Conservation (phyloP, 2,888 invertebrate genomes). For the Thumatha senex region DNA sequence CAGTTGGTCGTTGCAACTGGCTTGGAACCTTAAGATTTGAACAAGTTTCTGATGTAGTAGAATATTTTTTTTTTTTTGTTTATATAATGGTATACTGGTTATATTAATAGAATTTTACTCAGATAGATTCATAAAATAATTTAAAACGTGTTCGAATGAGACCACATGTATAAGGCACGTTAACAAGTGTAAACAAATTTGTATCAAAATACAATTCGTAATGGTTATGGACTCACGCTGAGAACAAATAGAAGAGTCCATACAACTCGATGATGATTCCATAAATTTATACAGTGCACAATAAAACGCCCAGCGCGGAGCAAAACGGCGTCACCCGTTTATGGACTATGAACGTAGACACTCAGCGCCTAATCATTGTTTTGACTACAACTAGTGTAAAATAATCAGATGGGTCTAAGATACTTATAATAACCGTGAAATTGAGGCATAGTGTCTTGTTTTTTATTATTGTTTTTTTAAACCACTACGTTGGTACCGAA, state of each 20-base stretch:
- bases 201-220: constrained; percentile 75
- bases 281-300: constrained; percentile 81
- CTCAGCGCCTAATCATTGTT: constrained; percentile 64
- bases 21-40: no score
- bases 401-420: no score
- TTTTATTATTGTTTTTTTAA: no score
- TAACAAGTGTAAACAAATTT: constrained; percentile 72
- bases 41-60: no score
- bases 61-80: no score
- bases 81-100: no score
- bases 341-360: constrained; percentile 56
- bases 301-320: constrained; percentile 74
- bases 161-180: constrained; percentile 40
- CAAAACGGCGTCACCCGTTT: constrained; percentile 79
- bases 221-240: constrained; percentile 75
- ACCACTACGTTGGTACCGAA: no score
- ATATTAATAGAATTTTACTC: no score
- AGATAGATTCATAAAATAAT: constrained; percentile 19
- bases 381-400: constrained; percentile 45
- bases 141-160: constrained; percentile 36
- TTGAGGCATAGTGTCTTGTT: constrained; percentile 23
- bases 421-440: constrained; percentile 55
- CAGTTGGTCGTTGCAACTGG: no score
- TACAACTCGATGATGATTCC: constrained; percentile 81
- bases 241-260: constrained; percentile 75